Evolutionary conservation across 1,140 invertebrate genomes (phyloP), one percentile per base, ranked within the genome.

Genomic region (Drosophila oshimai): DNA sequence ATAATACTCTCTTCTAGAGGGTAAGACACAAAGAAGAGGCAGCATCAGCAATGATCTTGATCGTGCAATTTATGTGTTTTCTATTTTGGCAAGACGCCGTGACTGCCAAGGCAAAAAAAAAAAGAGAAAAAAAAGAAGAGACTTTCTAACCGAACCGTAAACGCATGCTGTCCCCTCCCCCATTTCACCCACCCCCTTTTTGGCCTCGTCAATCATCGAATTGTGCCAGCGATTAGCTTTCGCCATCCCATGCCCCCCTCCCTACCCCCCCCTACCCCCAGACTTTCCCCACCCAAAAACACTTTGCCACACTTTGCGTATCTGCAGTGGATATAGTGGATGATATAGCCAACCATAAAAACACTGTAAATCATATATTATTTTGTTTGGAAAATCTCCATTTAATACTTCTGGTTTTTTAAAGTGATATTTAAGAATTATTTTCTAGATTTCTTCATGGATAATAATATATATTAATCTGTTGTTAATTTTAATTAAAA

Each of bases 31-130:
- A 20, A 24, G 10, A 51, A 50, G 17, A 33, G 47, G 24, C 37
- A 47, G 39, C 34, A 42, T 4, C 12, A 77, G 80, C 80, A 84
- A 81, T 84, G 80, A 84, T 84, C 80, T 86, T 84, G 80, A 84
- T 86, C 80, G 77, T 64, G 83, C 76, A 67, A 84, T 86, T 79
- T 84, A 79, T 84, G 71, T 86, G 34, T 84, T 84, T 86, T 84
- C 75, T 84, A 86, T 86, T 86, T 84, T 84, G 75, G 79, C 79
- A 84, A 74, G 50, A 39, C 65, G 80, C 75, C 64, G 71, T 72
- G 80, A 68, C 46, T 79, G 67, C 79, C 74, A 86, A 84, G 80
- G 80, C 61, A 57, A 77, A 26, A 55, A 57, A 9, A 13, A 2
- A 24, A 12, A 42, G 1, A 9, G 0, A 24, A 42, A 42, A 28